Evolutionary conservation across 2,113 vertebrate genomes (phyloP).

Genomic region (Lophochroa leadbeateri): DNA sequence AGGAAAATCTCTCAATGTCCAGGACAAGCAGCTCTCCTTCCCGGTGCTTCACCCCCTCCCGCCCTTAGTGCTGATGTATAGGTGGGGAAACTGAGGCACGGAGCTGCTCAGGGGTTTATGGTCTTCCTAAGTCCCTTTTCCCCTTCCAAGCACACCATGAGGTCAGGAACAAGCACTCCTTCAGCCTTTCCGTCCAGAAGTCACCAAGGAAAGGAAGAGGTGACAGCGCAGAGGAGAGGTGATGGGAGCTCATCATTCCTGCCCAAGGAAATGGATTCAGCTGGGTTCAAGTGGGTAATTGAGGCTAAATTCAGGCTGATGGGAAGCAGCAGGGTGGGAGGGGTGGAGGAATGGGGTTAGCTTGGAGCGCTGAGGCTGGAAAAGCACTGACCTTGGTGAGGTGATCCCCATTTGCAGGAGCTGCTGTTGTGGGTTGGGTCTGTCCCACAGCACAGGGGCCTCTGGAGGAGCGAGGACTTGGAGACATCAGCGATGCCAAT

Average conservation of each 20-base stretch:
- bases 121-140: background rate
- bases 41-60: background rate
- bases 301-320: too few species aligned
- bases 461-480: background rate
- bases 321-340: too few species aligned
- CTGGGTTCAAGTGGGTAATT: background rate
- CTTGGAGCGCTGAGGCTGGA: too few species aligned
- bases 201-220: background rate
- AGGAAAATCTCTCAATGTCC: background rate
- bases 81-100: background rate
- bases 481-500: accelerated
- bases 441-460: accelerated
- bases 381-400: too few species aligned
- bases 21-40: background rate
- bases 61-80: background rate
- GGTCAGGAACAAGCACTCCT: background rate
- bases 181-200: background rate
- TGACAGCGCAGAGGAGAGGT: background rate
- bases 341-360: too few species aligned
- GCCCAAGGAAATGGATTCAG: background rate
- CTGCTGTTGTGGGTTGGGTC: background rate
- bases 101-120: accelerated
- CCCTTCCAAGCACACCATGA: background rate
- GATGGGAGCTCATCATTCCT: background rate
- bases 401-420: too few species aligned